Evolutionary conservation across 2,113 vertebrate species (phyloP), one percentile per base, ranked within the genome.

Genomic region (Romanogobio albipinnatus): DNA sequence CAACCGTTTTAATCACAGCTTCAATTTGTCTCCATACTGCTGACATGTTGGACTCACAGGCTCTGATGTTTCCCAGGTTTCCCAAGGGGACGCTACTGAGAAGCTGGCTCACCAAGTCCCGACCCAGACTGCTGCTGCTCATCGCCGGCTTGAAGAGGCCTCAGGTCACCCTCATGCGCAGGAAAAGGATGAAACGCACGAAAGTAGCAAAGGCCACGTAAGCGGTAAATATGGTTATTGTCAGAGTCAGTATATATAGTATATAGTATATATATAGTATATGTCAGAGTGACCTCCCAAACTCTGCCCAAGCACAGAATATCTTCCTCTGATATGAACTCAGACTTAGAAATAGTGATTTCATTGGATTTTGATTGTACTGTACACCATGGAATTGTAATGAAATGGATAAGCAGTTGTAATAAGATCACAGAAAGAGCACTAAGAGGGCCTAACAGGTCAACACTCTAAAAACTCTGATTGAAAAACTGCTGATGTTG

Each of bases 91-190:
- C 95, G 91, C 94, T 96, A 91, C 94, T 96, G 91, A 95, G 95
- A 93, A 95, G 95, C 93, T 96, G 95, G 95, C 95, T 96, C 91
- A 95, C 95, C 90, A 96, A 95, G 95, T 96, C 95, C 87, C 93
- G 94, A 89, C 95, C 95, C 81, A 91, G 95, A 86, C 92, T 96
- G 78, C 92, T 96, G 90, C 91, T 96, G 88, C 93, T 96, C 75
- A 94, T 96, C 14, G 95, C 95, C 2, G 95, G 95, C 36, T 90
- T 96, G 82, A 96, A 96, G 90, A 93, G 93, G 84, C 95, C 95
- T 88, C 95, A 96, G 91, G 95, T 96, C 89, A 96, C 94, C 53
- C 94, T 96, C 43, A 94, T 95, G 94, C 91, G 95, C 82, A 94
- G 95, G 89, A 96, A 96, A 91, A 94, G 95, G 93, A 96, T 96